Percentiles rank a stretch among this genome's conserved stretches.
These are phyloP conservation scores for Pampusana beccarii DNA, from an alignment of 2,113 vertebrate genomes.

Conservation along the genomic window DNA sequence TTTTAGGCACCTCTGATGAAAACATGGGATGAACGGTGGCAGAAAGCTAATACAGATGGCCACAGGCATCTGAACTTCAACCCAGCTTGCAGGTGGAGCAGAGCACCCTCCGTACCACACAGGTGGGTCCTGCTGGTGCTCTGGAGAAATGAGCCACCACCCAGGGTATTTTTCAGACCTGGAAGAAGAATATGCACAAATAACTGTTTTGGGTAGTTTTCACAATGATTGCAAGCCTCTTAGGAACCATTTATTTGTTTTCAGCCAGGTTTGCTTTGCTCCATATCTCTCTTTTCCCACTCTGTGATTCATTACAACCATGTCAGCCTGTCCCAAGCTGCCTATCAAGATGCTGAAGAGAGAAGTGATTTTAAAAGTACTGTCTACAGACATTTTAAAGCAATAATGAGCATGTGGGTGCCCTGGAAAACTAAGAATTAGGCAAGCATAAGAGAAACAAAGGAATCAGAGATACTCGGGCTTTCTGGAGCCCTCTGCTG, in stretches of 20 bases:
- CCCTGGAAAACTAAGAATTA: background rate
- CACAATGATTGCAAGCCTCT: background rate
- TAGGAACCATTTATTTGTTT: background rate
- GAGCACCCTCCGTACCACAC: background rate
- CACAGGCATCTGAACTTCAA: background rate
- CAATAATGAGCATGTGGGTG: background rate
- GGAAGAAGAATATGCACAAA: background rate
- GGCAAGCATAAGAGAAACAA: background rate
- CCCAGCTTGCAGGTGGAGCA: background rate
- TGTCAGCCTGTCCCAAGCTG: background rate
- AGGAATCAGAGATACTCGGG: background rate
- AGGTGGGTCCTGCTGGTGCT: background rate
- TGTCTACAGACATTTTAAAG: background rate
- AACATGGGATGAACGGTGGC: background rate
- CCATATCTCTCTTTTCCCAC: too few species aligned
- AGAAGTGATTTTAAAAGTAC: background rate
- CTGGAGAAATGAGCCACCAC: background rate
- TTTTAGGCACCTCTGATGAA: background rate
- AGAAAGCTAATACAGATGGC: background rate
- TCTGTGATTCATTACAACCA: background rate
- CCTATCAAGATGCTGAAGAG: background rate
- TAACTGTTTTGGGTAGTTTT: background rate
- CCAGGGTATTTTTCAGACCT: background rate
- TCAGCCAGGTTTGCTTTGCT: background rate
- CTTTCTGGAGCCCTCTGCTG: background rate